These are phyloP conservation scores for Micronycteris hirsuta DNA, from an alignment of 2,113 vertebrate genomes.

Conservation along the genomic window DNA sequence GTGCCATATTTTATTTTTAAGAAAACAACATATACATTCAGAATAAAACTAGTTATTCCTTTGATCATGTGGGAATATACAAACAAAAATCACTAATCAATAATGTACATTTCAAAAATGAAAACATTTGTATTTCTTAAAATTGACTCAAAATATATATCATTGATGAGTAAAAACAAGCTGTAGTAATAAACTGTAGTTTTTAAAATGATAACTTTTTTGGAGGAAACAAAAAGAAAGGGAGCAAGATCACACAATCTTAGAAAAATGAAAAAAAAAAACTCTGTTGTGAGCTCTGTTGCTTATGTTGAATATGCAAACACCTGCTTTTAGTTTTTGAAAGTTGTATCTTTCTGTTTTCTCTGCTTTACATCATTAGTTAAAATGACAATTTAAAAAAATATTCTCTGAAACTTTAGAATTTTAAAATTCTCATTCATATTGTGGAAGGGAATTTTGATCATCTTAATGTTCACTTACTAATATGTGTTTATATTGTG, in stretches of 20 bases:
- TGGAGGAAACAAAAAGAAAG: background rate
- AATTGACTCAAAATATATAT: background rate
- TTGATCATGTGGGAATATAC: background rate
- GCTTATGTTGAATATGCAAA: background rate
- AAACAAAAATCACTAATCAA: background rate
- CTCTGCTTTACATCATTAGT: background rate
- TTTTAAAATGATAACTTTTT: slow-evolving; percentile 12
- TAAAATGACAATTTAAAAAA: background rate
- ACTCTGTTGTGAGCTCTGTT: background rate
- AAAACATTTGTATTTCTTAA: background rate
- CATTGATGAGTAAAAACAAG: background rate
- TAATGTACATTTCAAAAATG: background rate
- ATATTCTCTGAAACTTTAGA: background rate
- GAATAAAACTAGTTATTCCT: background rate
- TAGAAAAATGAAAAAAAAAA: background rate
- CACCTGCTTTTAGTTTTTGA: background rate
- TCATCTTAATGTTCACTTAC: background rate
- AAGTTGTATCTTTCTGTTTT: background rate
- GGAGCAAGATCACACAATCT: background rate
- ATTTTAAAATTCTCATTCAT: background rate
- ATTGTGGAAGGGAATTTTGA: background rate
- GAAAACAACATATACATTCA: background rate
- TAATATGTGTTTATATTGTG: background rate
- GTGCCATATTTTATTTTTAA: background rate
- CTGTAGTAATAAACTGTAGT: background rate